A percentile compares a stretch with the other conserved stretches of the same genome.
phyloP scores from a whole-genome alignment of 2,797 vertebrate species.

The Pangasius krempfi region DNA sequence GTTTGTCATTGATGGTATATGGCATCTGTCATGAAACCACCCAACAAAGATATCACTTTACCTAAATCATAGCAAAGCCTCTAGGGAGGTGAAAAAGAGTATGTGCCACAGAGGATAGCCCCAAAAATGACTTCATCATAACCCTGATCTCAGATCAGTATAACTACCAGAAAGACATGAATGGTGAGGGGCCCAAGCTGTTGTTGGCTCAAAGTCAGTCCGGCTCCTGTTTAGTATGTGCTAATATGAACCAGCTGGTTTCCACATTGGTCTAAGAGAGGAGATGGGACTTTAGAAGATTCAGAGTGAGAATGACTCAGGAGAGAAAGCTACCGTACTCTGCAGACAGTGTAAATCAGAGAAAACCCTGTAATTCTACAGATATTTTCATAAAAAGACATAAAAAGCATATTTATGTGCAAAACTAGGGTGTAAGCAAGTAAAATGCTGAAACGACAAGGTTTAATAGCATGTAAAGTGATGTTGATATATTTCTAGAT shows the following conservation, averaged over 20 bases:
- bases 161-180: conserved; percentile 47
- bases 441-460: background rate
- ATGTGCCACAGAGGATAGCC: conserved; percentile 19
- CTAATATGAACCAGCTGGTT: conserved; percentile 80
- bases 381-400: background rate
- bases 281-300: conserved; percentile 67
- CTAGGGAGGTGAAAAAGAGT: conserved; percentile 42
- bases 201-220: conserved; percentile 51
- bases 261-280: conserved; percentile 63
- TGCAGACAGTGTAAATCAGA: conserved; percentile 19
- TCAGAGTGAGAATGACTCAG: conserved; percentile 65
- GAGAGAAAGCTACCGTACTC: conserved; percentile 64
- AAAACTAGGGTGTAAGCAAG: background rate
- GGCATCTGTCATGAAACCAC: conserved; percentile 40
- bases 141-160: background rate
- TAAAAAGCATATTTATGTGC: background rate
- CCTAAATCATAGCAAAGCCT: conserved; percentile 49
- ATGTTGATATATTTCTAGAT: conserved; percentile 3
- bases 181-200: conserved; percentile 49
- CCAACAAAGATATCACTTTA: conserved; percentile 56
- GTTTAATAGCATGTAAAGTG: conserved; percentile 16
- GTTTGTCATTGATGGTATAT: conserved; percentile 40
- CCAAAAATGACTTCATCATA: conserved; percentile 1
- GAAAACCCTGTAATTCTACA: background rate
- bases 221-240: conserved; percentile 64